Evolutionary conservation across 53 echinoderm and acorn worm genomes (phyloP).

Genomic region (Holothuria leucospilota): DNA sequence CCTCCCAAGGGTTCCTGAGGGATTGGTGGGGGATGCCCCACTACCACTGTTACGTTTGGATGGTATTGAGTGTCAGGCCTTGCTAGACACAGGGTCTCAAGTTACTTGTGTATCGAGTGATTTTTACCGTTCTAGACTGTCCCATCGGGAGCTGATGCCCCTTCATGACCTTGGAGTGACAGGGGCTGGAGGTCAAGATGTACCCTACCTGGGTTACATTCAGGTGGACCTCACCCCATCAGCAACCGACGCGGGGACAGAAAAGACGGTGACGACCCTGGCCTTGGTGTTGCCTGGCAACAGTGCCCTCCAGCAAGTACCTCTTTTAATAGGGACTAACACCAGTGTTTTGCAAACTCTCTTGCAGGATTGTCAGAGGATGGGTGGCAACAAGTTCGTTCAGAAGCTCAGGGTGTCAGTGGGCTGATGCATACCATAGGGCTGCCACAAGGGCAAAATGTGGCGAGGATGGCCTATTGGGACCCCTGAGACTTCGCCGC

Average conservation of each 20-base stretch:
- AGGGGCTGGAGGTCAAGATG: slow-evolving; percentile 61
- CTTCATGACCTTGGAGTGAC: slow-evolving; percentile 47
- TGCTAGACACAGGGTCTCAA: slow-evolving; percentile 72
- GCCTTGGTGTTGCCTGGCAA: slow-evolving; percentile 45
- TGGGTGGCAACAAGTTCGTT: slow-evolving; percentile 40
- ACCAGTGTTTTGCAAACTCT: slow-evolving; percentile 46
- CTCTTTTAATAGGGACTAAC: too few species aligned
- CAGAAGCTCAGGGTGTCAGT: slow-evolving; percentile 8
- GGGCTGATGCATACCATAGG: slow-evolving; percentile 39
- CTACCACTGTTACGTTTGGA: slow-evolving; percentile 30
- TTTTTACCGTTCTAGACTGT: slow-evolving; percentile 43
- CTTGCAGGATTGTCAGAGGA: slow-evolving; percentile 28
- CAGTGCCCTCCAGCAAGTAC: slow-evolving; percentile 18
- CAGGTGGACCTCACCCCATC: slow-evolving; percentile 33
- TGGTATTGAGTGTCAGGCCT: slow-evolving; percentile 18
- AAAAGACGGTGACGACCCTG: slow-evolving; percentile 40
- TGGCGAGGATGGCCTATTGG: neutral
- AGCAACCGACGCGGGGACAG: slow-evolving; percentile 33
- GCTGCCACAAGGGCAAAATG: slow-evolving; percentile 15
- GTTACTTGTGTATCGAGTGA: slow-evolving; percentile 53
- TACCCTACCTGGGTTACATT: slow-evolving; percentile 68
- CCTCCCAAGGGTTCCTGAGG: neutral
- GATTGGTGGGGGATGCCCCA: slow-evolving; percentile 54
- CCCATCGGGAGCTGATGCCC: slow-evolving; percentile 45
- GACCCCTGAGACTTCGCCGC: slow-evolving; percentile 4